Conservation (phyloP, 1,140 invertebrate species). For the Cecropterus lyciades region DNA sequence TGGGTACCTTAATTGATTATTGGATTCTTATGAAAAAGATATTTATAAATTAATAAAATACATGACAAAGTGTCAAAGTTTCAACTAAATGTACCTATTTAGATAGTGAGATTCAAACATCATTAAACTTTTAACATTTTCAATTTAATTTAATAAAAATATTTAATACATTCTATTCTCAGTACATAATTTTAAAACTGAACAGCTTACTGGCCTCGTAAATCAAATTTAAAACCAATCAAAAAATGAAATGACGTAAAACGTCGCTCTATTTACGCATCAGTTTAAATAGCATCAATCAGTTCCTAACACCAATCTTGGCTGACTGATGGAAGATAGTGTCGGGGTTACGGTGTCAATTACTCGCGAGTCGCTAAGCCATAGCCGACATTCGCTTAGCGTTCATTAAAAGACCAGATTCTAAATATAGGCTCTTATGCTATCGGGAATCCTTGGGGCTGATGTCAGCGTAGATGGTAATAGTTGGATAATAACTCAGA, state of each 20-base stretch:
- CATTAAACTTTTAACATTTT: too few species aligned
- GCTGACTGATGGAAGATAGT: conserved; percentile 51
- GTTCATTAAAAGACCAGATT: conserved; percentile 77
- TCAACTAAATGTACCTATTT: too few species aligned
- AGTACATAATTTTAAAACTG: too few species aligned
- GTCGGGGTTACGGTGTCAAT: conserved; percentile 75
- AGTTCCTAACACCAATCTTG: conserved; percentile 34
- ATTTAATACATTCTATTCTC: too few species aligned
- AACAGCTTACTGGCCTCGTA: too few species aligned
- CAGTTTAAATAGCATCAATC: conserved; percentile 27
- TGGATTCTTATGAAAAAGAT: too few species aligned
- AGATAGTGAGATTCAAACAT: too few species aligned
- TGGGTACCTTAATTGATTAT: too few species aligned
- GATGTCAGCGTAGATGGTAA: conserved; percentile 67
- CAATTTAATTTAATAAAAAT: too few species aligned
- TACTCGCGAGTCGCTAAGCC: conserved; percentile 60
- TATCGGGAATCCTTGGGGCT: conserved; percentile 58
- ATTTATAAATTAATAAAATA: too few species aligned
- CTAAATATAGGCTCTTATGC: conserved; percentile 82
- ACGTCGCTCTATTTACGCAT: neutral
- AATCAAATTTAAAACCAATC: neutral
- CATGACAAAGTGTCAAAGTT: too few species aligned
- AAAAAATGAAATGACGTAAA: neutral
- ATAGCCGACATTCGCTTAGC: conserved; percentile 60
- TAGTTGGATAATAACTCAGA: neutral